Percentiles rank a stretch among this genome's conserved stretches.
These are phyloP conservation scores for Platalea minor DNA, from an alignment of 2,797 vertebrate species.

Conservation along the genomic window DNA sequence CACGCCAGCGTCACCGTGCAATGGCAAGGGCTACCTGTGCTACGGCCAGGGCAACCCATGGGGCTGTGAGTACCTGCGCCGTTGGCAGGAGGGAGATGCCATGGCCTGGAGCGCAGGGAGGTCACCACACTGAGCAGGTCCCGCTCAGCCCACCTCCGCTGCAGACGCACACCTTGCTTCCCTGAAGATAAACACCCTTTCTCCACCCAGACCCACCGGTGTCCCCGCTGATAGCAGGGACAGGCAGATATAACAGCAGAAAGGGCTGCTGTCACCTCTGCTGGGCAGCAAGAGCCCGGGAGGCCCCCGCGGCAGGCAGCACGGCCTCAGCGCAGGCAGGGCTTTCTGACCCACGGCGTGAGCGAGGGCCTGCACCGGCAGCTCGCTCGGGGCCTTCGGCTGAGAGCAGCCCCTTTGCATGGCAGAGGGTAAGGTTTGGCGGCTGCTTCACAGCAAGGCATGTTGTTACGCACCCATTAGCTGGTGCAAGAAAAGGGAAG, in stretches of 20 bases:
- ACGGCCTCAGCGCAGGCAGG: neutral
- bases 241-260: neutral
- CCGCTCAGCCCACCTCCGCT: neutral
- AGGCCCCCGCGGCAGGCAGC: neutral
- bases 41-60: neutral
- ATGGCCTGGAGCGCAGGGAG: rapidly evolving
- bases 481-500: neutral
- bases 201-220: rapidly evolving
- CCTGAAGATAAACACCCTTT: neutral
- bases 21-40: neutral
- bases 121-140: neutral
- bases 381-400: rapidly evolving
- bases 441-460: neutral
- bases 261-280: neutral
- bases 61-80: rapidly evolving
- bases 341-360: rapidly evolving
- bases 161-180: neutral
- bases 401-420: rapidly evolving
- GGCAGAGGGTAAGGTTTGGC: neutral
- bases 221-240: neutral
- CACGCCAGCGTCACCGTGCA: rapidly evolving
- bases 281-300: neutral
- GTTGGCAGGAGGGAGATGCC: neutral
- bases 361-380: rapidly evolving
- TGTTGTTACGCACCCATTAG: rapidly evolving